Evolutionary conservation across 2,113 vertebrate species (phyloP).

Genomic region (Drymodes brunneopygia): DNA sequence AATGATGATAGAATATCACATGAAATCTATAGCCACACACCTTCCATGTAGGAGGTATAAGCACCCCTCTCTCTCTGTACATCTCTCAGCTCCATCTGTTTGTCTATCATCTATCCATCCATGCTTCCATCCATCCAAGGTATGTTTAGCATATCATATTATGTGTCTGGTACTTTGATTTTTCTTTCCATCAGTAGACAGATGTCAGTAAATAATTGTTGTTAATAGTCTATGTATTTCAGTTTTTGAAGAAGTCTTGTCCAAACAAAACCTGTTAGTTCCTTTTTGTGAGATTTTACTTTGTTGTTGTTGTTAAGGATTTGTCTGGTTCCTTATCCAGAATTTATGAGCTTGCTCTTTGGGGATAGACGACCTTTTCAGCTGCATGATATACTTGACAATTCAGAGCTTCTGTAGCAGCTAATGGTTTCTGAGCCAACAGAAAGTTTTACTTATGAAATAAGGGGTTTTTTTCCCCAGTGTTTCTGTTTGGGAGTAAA

Average conservation of each 20-base stretch:
- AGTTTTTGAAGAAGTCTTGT: not conserved
- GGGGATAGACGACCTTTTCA: not conserved
- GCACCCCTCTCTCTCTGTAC: accelerated
- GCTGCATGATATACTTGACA: not conserved
- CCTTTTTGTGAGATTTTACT: not conserved
- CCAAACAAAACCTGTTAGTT: not conserved
- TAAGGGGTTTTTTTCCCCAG: not conserved
- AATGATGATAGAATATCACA: not conserved
- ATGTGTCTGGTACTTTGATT: not conserved
- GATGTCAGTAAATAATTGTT: not conserved
- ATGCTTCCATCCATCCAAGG: not conserved
- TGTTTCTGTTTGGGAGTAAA: not conserved
- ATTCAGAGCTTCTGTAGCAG: not conserved
- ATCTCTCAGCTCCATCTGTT: not conserved
- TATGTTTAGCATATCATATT: not conserved
- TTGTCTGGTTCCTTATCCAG: not conserved
- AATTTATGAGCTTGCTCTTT: not conserved
- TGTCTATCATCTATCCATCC: not conserved
- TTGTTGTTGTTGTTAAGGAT: not conserved
- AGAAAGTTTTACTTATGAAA: not conserved
- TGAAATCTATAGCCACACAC: not conserved
- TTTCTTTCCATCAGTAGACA: not conserved
- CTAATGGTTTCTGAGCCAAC: not conserved
- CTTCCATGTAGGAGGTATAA: not conserved
- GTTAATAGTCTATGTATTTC: not conserved